A percentile compares a stretch with the other conserved stretches of the same genome.
Evolutionary conservation across 2,113 vertebrate species (phyloP).

Genomic region (Peromyscus leucopus): DNA sequence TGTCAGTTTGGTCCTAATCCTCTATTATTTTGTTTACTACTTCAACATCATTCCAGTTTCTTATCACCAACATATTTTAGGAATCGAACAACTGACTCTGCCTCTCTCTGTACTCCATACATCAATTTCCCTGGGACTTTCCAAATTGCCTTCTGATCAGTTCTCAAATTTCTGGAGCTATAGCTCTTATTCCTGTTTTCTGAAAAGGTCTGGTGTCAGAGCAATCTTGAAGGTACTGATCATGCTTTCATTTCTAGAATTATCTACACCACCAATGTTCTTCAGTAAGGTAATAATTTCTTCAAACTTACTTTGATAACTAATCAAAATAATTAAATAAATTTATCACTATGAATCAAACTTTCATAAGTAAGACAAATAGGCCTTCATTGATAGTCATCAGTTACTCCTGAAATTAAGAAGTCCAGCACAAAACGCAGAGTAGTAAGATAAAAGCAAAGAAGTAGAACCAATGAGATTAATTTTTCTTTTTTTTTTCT

Average conservation of each 20-base stretch:
- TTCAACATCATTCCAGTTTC: not conserved
- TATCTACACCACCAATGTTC: not conserved
- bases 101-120: not conserved
- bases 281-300: not conserved
- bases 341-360: not conserved
- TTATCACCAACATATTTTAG: not conserved
- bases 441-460: not conserved
- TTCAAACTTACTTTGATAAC: not conserved
- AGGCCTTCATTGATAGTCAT: not conserved
- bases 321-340: not conserved
- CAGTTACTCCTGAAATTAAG: not conserved
- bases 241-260: not conserved
- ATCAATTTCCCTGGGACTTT: not conserved
- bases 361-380: not conserved
- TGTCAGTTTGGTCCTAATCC: not conserved
- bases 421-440: not conserved
- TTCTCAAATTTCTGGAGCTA: not conserved
- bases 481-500: not conserved
- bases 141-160: not conserved
- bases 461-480: not conserved
- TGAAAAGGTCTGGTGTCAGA: not conserved
- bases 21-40: not conserved
- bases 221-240: fast-evolving
- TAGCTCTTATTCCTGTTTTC: not conserved
- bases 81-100: not conserved